A percentile compares a stretch with the other conserved stretches of the same genome.
Evolutionary conservation across 2,797 vertebrate genomes (phyloP).

Genomic region (Varecia variegata): DNA sequence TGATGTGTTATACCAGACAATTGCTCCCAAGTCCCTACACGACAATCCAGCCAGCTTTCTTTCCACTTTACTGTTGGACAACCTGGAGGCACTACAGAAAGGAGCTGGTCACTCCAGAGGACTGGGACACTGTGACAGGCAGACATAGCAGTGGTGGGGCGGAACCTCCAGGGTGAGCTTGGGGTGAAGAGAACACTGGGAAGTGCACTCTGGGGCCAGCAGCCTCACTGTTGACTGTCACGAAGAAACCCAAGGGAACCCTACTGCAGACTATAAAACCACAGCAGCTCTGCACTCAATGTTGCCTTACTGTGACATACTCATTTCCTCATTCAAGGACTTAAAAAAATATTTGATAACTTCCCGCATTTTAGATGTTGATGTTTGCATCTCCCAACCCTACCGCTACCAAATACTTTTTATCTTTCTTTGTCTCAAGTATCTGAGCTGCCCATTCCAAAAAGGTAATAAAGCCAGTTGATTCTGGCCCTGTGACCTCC

Average conservation of each 20-base stretch:
- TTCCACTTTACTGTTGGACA: not conserved
- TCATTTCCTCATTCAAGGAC: not conserved
- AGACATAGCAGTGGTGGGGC: not conserved
- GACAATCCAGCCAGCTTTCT: not conserved
- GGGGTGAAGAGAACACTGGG: not conserved
- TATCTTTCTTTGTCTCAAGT: not conserved
- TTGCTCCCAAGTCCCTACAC: not conserved
- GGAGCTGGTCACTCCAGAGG: not conserved
- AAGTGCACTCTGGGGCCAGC: accelerated
- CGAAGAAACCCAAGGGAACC: not conserved
- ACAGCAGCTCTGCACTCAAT: not conserved
- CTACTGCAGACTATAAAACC: accelerated
- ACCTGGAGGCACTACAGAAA: not conserved
- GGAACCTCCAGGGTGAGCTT: not conserved
- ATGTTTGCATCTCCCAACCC: too few relatives aligned
- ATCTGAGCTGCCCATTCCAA: not conserved
- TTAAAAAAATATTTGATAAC: too few relatives aligned
- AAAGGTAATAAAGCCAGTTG: not conserved
- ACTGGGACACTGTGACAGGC: not conserved
- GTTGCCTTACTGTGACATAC: not conserved
- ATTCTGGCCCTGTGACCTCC: not conserved
- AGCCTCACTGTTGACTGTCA: not conserved
- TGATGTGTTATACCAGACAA: too few relatives aligned
- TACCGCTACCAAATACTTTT: not conserved
- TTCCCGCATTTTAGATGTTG: not conserved